Evolutionary conservation across 2,797 vertebrate genomes (phyloP).

Genomic region (Manis crassicaudata): DNA sequence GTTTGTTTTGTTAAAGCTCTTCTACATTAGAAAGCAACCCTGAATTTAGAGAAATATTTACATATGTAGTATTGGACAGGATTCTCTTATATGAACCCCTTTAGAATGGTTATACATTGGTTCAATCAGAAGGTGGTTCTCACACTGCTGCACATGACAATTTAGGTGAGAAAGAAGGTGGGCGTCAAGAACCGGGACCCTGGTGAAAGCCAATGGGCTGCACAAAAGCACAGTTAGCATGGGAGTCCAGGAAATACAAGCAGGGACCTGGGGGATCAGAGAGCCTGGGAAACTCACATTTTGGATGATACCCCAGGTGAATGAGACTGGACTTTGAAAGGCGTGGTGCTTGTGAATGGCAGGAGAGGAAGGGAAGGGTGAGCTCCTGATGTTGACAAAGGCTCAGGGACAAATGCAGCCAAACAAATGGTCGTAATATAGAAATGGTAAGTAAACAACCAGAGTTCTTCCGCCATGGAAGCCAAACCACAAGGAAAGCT

Average conservation of each 20-base stretch:
- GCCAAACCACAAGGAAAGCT: background rate
- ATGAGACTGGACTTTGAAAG: background rate
- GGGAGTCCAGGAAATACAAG: background rate
- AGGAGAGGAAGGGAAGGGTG: background rate
- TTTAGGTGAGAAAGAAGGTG: background rate
- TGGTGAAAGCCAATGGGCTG: background rate
- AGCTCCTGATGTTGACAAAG: background rate
- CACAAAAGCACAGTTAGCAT: background rate
- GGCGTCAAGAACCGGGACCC: background rate
- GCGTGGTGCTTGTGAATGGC: background rate
- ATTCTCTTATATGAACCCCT: background rate
- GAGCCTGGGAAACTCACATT: background rate
- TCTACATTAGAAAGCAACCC: background rate
- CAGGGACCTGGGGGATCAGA: background rate
- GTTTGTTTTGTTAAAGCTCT: background rate
- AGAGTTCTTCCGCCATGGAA: background rate
- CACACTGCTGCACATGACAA: background rate
- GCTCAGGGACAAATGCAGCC: background rate
- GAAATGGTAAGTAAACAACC: background rate
- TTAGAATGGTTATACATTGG: background rate
- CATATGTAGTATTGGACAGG: background rate
- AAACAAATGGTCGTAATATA: background rate
- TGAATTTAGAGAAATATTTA: background rate
- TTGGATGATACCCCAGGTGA: background rate
- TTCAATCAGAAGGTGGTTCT: background rate